Evolutionary conservation across 2,888 invertebrate species (phyloP).

Genomic region (Mamestra brassicae): DNA sequence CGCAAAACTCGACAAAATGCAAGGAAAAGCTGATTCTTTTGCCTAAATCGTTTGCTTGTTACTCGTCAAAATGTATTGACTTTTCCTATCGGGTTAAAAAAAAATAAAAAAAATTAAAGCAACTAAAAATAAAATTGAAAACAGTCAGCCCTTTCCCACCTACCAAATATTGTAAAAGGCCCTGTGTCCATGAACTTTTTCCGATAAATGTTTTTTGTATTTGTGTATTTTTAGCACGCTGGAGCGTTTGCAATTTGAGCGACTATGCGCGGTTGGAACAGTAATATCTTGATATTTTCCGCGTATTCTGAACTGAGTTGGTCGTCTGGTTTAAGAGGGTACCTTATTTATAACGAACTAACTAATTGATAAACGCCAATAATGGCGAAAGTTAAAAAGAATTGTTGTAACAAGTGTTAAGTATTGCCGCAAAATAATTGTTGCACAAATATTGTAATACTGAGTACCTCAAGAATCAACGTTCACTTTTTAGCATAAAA

Average conservation of each 20-base stretch:
- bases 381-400: background rate
- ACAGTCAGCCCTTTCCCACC: background rate
- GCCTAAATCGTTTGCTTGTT: background rate
- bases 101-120: background rate
- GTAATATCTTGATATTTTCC: background rate
- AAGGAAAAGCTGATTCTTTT: too few species aligned
- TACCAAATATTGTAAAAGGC: background rate
- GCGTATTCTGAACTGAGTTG: background rate
- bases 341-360: too few species aligned
- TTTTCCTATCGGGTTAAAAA: background rate
- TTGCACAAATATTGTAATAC: background rate
- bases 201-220: conserved; percentile 23
- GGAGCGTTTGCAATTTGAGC: conserved; percentile 11
- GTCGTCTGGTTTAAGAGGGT: too few species aligned
- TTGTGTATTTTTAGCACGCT: conserved; percentile 13
- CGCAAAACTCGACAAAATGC: too few species aligned
- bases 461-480: background rate
- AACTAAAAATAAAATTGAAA: background rate
- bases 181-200: conserved; percentile 16
- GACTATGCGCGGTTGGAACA: background rate
- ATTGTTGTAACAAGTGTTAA: background rate
- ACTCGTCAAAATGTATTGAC: background rate
- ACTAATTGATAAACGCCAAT: background rate
- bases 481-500: background rate
- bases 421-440: too few species aligned